Percentiles rank a stretch among this genome's conserved stretches.
phyloP scores from a whole-genome alignment of 1,140 invertebrate species.

The Drosophila ficusphila region DNA sequence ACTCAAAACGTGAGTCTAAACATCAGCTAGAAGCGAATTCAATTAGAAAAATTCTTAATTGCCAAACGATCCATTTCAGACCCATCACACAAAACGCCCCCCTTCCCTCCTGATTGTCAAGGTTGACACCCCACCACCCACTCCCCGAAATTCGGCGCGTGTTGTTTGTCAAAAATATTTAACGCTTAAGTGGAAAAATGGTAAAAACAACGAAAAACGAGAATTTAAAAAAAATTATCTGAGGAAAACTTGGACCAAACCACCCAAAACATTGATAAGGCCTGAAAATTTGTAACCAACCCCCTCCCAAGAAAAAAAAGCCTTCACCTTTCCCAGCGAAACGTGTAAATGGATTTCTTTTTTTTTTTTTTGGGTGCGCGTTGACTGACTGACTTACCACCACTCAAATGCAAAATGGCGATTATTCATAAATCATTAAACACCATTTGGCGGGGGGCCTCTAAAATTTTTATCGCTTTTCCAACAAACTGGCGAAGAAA shows the following conservation, averaged over 20 bases:
- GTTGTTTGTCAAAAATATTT: slow-evolving; percentile 66
- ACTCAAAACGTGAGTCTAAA: background rate
- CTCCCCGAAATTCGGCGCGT: slow-evolving; percentile 21
- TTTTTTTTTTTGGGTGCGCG: slow-evolving; percentile 17
- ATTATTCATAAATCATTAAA: slow-evolving; percentile 85
- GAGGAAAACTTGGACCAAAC: slow-evolving; percentile 51
- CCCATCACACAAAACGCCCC: background rate
- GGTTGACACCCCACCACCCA: background rate
- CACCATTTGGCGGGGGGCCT: slow-evolving; percentile 79
- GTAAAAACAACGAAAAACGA: slow-evolving; percentile 35
- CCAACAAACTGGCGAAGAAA: slow-evolving; percentile 70
- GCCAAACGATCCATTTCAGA: slow-evolving; percentile 30
- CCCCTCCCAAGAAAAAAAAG: slow-evolving; percentile 2
- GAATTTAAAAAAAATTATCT: slow-evolving; percentile 66
- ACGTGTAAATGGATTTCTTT: slow-evolving; percentile 79
- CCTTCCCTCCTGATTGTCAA: background rate
- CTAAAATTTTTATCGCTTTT: slow-evolving; percentile 79
- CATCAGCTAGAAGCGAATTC: background rate
- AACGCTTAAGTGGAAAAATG: slow-evolving; percentile 66
- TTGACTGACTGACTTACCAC: slow-evolving; percentile 45
- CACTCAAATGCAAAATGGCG: slow-evolving; percentile 80
- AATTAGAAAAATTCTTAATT: slow-evolving; percentile 31
- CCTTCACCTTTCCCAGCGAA: slow-evolving; percentile 47
- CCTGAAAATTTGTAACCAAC: slow-evolving; percentile 4
- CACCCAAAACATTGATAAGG: slow-evolving; percentile 66